A percentile compares a stretch with the other conserved stretches of the same genome.
phyloP scores from a whole-genome alignment of 2,797 vertebrate genomes.

The Acridotheres tristis region DNA sequence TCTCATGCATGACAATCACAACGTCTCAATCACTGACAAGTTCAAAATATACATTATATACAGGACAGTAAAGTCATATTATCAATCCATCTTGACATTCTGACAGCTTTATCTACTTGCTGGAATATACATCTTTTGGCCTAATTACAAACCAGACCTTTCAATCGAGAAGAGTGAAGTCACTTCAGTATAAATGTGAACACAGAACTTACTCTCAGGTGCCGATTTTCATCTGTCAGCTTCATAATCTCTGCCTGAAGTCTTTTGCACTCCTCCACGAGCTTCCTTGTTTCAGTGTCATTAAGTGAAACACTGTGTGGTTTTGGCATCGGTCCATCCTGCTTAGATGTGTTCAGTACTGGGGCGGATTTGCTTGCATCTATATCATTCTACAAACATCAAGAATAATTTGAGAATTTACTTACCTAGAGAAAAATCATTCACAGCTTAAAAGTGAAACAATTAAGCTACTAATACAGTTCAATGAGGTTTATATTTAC shows the following conservation, averaged over 20 bases:
- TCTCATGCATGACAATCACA: not conserved
- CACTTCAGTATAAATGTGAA: not conserved
- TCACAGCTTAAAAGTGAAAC: not conserved
- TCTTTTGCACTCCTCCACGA: conserved; percentile 94
- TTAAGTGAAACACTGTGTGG: conserved; percentile 79
- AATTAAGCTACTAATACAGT: not conserved
- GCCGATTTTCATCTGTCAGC: conserved; percentile 91
- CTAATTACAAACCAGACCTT: not conserved
- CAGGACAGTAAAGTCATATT: not conserved
- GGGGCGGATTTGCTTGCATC: conserved; percentile 83
- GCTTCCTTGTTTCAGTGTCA: conserved; percentile 89
- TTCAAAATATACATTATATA: not conserved
- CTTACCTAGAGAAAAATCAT: not conserved
- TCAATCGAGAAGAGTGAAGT: not conserved
- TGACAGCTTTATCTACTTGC: not conserved
- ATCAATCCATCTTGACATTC: not conserved
- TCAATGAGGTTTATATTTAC: not conserved
- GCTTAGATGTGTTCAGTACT: conserved; percentile 84
- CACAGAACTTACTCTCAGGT: conserved; percentile 87
- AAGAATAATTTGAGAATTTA: conserved; percentile 51
- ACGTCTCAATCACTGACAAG: not conserved
- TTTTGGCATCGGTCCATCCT: conserved; percentile 83
- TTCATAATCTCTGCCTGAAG: conserved; percentile 90
- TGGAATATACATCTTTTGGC: not conserved
- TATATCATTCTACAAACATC: conserved; percentile 85